These are phyloP conservation scores for Zenarchopterus dispar DNA, from an alignment of 2,797 vertebrate species.

Conservation along the genomic window DNA sequence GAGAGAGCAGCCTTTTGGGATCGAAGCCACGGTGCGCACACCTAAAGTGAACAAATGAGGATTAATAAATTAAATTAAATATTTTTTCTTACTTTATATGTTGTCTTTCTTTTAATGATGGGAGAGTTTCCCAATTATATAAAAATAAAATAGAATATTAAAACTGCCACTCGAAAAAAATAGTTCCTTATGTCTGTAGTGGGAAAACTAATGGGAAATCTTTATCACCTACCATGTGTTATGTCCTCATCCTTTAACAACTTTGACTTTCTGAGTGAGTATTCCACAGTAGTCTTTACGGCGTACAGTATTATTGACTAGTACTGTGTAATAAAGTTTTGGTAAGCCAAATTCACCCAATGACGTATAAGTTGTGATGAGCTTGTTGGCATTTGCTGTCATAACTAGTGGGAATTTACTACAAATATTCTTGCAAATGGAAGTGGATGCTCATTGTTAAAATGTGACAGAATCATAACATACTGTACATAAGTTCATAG, in stretches of 20 bases:
- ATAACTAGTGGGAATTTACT: no score
- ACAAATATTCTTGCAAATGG: no score
- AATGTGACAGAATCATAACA: no score
- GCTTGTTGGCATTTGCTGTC: no score
- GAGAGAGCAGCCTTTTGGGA: constrained; percentile 5
- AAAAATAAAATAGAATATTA: neutral
- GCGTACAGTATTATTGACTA: no score
- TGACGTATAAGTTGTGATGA: no score
- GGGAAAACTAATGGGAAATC: constrained; percentile 49
- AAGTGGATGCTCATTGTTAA: no score
- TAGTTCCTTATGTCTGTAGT: neutral
- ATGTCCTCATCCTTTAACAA: constrained; percentile 6
- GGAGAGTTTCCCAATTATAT: constrained; percentile 1
- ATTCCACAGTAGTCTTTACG: no score
- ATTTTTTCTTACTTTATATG: neutral
- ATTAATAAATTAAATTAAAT: constrained; percentile 2
- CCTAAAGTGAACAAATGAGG: constrained; percentile 21
- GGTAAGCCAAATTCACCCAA: no score
- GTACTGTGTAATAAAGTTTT: no score
- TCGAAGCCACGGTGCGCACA: neutral
- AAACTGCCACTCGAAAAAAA: no score
- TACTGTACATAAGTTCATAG: no score
- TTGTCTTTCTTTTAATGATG: constrained; percentile 8
- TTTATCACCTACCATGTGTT: constrained; percentile 40
- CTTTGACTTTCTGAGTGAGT: constrained; percentile 29